Evolutionary conservation across 35 echinoderm and acorn worm genomes (phyloP).

Genomic region (Lytechinus pictus): DNA sequence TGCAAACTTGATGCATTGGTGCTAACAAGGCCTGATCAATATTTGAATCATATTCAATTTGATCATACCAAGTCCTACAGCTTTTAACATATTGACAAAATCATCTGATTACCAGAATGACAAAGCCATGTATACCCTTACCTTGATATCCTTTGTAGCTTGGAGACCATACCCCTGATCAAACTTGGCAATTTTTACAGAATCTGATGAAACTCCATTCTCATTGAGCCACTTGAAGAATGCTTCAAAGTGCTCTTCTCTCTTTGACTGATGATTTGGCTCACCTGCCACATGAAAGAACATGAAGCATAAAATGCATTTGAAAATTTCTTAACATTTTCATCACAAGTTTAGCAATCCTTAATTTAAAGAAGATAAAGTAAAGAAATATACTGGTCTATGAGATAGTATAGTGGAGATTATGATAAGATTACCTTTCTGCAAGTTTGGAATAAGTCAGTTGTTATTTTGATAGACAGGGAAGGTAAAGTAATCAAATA

Average conservation of each 20-base stretch:
- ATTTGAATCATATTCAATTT: no score
- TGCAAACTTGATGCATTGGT: no score
- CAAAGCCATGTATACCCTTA: not conserved
- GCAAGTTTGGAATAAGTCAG: no score
- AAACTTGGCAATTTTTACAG: conserved; percentile 66
- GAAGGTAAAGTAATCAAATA: no score
- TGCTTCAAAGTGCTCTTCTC: conserved; percentile 64
- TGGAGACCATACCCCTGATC: conserved; percentile 74
- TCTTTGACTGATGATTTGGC: conserved; percentile 55
- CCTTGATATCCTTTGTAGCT: conserved; percentile 87
- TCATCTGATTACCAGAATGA: not conserved
- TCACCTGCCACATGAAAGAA: conserved; percentile 41
- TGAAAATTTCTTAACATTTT: no score
- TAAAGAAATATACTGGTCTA: no score
- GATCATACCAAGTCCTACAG: no score
- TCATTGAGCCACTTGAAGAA: conserved; percentile 80
- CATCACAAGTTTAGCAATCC: no score
- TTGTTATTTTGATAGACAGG: no score
- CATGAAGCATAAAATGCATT: not conserved
- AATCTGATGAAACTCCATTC: conserved; percentile 66
- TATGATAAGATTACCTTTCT: not conserved
- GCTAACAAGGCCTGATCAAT: no score
- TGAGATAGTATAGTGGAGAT: no score
- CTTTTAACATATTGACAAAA: not conserved
- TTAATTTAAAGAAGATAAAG: no score